Conservation (phyloP, 2,113 vertebrate species). For the Eleginops maclovinus region DNA sequence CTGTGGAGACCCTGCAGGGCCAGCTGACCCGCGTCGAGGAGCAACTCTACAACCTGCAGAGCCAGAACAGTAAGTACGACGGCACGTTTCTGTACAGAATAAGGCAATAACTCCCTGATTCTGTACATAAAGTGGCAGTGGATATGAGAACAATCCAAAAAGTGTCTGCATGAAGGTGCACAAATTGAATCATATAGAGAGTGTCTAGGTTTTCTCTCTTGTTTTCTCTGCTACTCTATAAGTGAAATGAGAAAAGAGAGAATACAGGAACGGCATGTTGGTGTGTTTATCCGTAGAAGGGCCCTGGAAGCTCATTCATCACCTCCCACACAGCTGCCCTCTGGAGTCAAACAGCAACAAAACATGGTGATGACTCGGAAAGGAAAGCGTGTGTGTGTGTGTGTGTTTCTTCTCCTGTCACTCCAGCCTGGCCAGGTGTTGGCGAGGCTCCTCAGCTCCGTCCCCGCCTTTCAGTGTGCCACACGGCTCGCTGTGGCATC, state of each 20-base stretch:
- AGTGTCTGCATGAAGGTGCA: background rate
- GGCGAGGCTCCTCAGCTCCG: slow-evolving; percentile 51
- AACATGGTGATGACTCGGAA: slow-evolving; percentile 52
- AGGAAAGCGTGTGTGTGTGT: slow-evolving; percentile 17
- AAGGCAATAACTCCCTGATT: background rate
- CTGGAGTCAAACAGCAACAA: slow-evolving; percentile 62
- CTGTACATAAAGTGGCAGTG: background rate
- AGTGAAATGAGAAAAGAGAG: slow-evolving; percentile 37
- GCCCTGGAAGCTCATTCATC: slow-evolving; percentile 68
- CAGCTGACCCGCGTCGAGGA: slow-evolving; percentile 91
- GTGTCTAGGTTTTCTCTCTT: slow-evolving; percentile 30
- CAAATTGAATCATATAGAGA: slow-evolving; percentile 8
- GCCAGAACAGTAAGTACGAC: slow-evolving; percentile 84
- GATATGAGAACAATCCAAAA: background rate
- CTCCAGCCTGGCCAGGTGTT: slow-evolving; percentile 72
- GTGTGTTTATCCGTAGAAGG: slow-evolving; percentile 60
- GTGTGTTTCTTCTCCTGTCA: slow-evolving; percentile 27
- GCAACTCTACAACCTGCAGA: slow-evolving; percentile 92
- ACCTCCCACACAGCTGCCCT: slow-evolving; percentile 82
- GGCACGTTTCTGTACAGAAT: background rate
- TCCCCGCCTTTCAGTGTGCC: slow-evolving; percentile 68
- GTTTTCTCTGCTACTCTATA: slow-evolving; percentile 23
- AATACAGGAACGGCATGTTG: slow-evolving; percentile 16
- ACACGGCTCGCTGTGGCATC: slow-evolving; percentile 68
- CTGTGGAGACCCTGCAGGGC: slow-evolving; percentile 92